Percentiles rank a stretch among this genome's conserved stretches.
Evolutionary conservation across 2,888 invertebrate species (phyloP).

Genomic region (Mantis religiosa): DNA sequence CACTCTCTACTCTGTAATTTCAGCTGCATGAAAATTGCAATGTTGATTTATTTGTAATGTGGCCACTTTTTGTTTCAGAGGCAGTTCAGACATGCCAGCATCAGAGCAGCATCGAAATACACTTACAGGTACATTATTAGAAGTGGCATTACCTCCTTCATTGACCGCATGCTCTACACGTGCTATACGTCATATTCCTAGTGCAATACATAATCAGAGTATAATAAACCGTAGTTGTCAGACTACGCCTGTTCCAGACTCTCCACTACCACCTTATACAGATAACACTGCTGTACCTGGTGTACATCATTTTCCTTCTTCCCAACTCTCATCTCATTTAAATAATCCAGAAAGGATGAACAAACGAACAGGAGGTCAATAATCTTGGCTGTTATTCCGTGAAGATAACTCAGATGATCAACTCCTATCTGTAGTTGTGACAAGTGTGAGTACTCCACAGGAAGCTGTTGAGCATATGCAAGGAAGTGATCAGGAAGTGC

Average conservation of each 20-base stretch:
- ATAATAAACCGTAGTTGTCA: constrained; percentile 32
- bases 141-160: background rate
- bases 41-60: background rate
- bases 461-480: background rate
- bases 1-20: background rate
- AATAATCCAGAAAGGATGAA: constrained; percentile 33
- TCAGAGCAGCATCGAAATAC: background rate
- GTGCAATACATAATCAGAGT: background rate
- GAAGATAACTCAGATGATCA: constrained; percentile 6
- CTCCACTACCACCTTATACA: constrained; percentile 36
- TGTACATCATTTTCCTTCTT: background rate
- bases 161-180: background rate
- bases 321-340: constrained; percentile 34
- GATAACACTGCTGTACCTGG: constrained; percentile 23
- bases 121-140: background rate
- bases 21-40: background rate
- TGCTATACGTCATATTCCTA: background rate
- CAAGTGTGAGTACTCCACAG: background rate
- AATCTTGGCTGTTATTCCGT: constrained; percentile 21
- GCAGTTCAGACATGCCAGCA: background rate
- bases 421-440: background rate
- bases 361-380: background rate
- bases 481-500: background rate
- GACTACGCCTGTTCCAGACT: constrained; percentile 35
- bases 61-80: background rate